Evolutionary conservation across 1,140 invertebrate species (phyloP).

Genomic region (Micrasema minimum): DNA sequence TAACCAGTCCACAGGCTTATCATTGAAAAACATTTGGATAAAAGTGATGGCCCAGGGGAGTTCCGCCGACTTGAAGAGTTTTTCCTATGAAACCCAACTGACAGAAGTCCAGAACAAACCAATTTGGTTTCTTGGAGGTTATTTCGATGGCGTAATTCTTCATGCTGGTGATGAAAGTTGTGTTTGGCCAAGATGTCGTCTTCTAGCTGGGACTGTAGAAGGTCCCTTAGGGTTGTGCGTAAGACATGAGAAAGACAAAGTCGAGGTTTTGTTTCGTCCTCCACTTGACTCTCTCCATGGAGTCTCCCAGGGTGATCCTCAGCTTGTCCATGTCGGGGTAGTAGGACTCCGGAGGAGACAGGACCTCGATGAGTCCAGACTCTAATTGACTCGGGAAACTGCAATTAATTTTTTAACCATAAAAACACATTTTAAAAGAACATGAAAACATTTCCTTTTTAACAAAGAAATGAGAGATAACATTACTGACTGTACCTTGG

Average conservation of each 20-base stretch:
- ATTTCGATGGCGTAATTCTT: slow-evolving; percentile 88
- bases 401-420: slow-evolving; percentile 49
- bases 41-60: slow-evolving; percentile 91
- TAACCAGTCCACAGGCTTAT: slow-evolving; percentile 97
- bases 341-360: slow-evolving; percentile 85
- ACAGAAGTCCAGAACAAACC: slow-evolving; percentile 96
- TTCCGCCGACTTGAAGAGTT: slow-evolving; percentile 92
- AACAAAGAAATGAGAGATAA: too few relatives aligned
- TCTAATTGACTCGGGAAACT: slow-evolving; percentile 83
- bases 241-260: slow-evolving; percentile 96
- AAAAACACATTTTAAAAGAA: not conserved
- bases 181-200: slow-evolving; percentile 94
- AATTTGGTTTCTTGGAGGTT: slow-evolving; percentile 79
- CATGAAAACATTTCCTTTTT: too few relatives aligned
- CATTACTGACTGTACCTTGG: too few relatives aligned
- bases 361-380: slow-evolving; percentile 87
- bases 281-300: slow-evolving; percentile 90
- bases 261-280: slow-evolving; percentile 97
- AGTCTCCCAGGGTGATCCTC: slow-evolving; percentile 86
- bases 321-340: slow-evolving; percentile 89
- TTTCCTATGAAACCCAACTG: slow-evolving; percentile 93
- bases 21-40: slow-evolving; percentile 94
- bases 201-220: slow-evolving; percentile 92
- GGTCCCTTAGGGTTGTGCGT: slow-evolving; percentile 83
- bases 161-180: slow-evolving; percentile 85